phyloP scores from a whole-genome alignment of 2,888 invertebrate genomes.

The Chalcosyrphus nemorum region DNA sequence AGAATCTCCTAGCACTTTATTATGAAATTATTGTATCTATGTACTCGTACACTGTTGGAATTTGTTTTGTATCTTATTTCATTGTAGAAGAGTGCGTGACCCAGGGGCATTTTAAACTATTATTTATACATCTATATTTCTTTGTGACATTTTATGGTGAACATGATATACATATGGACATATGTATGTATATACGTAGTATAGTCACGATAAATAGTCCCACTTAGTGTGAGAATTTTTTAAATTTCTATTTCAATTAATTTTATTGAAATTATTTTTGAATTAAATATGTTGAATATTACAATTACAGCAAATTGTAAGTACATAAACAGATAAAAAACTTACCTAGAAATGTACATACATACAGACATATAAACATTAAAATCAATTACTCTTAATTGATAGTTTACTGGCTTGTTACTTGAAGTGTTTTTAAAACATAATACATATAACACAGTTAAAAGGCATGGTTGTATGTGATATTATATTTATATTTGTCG shows the following conservation, averaged over 20 bases:
- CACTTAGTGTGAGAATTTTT: conserved; percentile 16
- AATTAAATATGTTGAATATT: not conserved
- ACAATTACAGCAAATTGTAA: conserved; percentile 1
- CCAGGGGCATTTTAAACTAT: conserved; percentile 14
- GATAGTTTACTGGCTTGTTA: no score
- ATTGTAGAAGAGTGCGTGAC: conserved; percentile 37
- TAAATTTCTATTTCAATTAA: conserved; percentile 33
- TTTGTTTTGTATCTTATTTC: not conserved
- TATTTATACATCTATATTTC: not conserved
- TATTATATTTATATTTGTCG: no score
- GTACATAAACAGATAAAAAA: not conserved
- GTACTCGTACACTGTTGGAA: not conserved
- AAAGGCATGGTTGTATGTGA: no score
- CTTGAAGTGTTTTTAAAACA: no score
- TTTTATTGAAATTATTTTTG: conserved; percentile 24
- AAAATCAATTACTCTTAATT: not conserved
- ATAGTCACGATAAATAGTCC: conserved; percentile 8
- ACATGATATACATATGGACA: conserved; percentile 3
- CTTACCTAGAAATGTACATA: conserved; percentile 11
- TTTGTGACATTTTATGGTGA: conserved; percentile 12
- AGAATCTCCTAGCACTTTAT: not conserved
- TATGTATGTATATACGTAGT: no score
- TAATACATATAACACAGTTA: no score
- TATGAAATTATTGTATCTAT: conserved; percentile 9
- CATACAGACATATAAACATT: not conserved